phyloP scores from a whole-genome alignment of 2,113 vertebrate species.

The Odocoileus hemionus region DNA sequence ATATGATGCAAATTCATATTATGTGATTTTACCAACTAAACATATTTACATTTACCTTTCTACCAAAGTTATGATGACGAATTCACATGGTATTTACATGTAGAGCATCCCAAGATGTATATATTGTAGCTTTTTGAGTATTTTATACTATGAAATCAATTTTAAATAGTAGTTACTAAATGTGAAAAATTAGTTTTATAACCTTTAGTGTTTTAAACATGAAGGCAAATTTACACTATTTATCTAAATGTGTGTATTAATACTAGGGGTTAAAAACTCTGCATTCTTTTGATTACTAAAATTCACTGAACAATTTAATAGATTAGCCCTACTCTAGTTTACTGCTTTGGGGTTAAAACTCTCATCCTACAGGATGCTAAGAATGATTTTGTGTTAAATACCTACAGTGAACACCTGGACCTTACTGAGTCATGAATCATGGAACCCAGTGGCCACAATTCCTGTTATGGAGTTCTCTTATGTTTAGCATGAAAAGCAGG shows the following conservation, averaged over 20 bases:
- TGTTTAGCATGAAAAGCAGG: neutral
- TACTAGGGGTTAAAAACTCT: neutral
- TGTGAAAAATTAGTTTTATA: neutral
- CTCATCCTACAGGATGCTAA: neutral
- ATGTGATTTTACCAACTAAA: neutral
- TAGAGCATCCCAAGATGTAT: neutral
- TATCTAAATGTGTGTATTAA: neutral
- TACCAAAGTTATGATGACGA: neutral
- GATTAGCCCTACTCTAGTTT: neutral
- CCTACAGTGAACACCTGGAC: neutral
- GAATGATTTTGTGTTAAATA: neutral
- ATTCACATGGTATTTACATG: neutral
- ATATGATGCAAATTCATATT: neutral
- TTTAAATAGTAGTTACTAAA: neutral
- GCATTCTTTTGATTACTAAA: neutral
- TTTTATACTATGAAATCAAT: neutral
- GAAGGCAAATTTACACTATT: neutral
- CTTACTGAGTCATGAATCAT: neutral
- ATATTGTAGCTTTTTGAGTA: neutral
- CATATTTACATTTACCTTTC: neutral
- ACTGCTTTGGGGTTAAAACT: neutral
- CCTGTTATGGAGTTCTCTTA: fast-evolving
- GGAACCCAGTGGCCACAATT: neutral
- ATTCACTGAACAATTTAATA: neutral
- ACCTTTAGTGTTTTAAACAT: neutral